Evolutionary conservation across 2,113 vertebrate species (phyloP).

Genomic region (Crotalus helleri): DNA sequence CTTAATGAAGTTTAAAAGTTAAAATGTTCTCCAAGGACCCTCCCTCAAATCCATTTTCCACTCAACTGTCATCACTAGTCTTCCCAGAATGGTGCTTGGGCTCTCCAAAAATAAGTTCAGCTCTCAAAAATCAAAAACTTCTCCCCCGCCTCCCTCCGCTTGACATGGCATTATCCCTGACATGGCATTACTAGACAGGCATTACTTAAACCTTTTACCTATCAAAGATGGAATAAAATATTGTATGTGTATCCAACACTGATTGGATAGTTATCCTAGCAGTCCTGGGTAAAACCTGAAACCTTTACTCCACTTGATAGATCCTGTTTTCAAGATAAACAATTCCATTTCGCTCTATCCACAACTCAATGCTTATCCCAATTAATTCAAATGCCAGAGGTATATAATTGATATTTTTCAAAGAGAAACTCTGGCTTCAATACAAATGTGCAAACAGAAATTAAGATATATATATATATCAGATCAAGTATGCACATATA

Average conservation of each 20-base stretch:
- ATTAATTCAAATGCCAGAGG: slow-evolving; percentile 14
- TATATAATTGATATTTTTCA: slow-evolving; percentile 5
- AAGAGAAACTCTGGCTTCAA: background rate
- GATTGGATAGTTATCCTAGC: background rate
- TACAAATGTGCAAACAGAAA: slow-evolving; percentile 25
- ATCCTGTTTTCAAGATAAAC: background rate
- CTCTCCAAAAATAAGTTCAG: background rate
- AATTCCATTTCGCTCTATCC: background rate
- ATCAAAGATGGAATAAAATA: background rate
- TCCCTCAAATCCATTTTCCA: background rate
- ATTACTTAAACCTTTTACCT: background rate
- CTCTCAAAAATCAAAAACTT: background rate
- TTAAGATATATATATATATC: slow-evolving; percentile 14
- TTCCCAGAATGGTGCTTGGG: background rate
- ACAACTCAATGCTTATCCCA: background rate
- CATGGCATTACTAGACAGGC: background rate
- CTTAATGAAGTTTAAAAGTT: background rate
- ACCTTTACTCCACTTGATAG: background rate
- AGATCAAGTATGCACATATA: slow-evolving; percentile 31
- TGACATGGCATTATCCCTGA: background rate
- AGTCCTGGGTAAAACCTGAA: background rate
- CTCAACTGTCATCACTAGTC: background rate
- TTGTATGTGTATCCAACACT: background rate
- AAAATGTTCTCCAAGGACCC: background rate
- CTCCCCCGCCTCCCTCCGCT: no score